phyloP scores from a whole-genome alignment of 2,888 invertebrate genomes.

The Agrypnus murinus region DNA sequence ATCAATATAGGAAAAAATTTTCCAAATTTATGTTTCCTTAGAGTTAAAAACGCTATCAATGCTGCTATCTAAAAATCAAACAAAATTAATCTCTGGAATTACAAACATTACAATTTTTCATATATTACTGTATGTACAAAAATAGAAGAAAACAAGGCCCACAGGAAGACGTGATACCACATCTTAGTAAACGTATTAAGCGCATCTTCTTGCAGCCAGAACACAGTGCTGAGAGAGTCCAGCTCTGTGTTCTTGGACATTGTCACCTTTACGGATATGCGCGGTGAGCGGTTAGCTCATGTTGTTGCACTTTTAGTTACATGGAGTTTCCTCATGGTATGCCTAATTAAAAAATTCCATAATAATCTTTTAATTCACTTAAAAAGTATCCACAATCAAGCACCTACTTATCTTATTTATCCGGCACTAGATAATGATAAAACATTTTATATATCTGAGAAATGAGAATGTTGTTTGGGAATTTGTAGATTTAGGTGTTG shows the following conservation, averaged over 20 bases:
- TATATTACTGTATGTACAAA: conserved; percentile 87
- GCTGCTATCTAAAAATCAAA: conserved; percentile 80
- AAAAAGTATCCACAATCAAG: neutral
- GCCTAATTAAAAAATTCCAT: conserved; percentile 16
- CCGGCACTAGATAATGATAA: conserved; percentile 17
- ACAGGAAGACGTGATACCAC: conserved; percentile 98
- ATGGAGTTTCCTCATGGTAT: conserved; percentile 32
- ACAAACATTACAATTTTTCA: conserved; percentile 3
- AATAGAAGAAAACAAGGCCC: conserved; percentile 95
- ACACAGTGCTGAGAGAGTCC: conserved; percentile 67
- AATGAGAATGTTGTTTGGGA: neutral
- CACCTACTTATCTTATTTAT: conserved; percentile 27
- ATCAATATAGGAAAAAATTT: conserved; percentile 94
- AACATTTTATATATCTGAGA: neutral
- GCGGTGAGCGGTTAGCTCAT: conserved; percentile 56
- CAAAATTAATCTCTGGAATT: neutral
- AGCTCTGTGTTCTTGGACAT: conserved; percentile 63
- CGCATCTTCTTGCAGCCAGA: conserved; percentile 69
- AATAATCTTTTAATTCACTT: neutral
- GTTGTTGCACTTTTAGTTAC: conserved; percentile 35
- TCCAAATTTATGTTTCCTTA: conserved; percentile 95
- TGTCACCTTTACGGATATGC: conserved; percentile 36
- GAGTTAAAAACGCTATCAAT: conserved; percentile 90
- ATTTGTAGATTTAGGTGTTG: neutral
- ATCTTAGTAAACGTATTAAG: conserved; percentile 89